Evolutionary conservation across 2,797 vertebrate genomes (phyloP).

Genomic region (Catamblyrhynchus diadema): DNA sequence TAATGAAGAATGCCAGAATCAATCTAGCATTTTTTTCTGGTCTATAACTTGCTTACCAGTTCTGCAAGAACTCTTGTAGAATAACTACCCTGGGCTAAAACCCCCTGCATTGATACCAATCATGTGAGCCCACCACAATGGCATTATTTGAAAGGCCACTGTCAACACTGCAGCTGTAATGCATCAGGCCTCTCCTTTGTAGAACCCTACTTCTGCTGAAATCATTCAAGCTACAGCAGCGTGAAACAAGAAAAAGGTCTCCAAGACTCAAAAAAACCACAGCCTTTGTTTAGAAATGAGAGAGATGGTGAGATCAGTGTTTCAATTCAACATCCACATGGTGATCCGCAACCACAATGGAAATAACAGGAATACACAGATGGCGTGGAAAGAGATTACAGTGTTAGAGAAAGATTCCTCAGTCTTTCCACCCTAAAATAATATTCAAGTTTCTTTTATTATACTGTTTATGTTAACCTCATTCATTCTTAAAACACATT

Average conservation of each 20-base stretch:
- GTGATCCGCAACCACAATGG: background rate
- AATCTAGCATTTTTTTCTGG: background rate
- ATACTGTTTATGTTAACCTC: background rate
- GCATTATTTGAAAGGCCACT: background rate
- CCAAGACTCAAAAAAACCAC: background rate
- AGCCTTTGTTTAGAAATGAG: background rate
- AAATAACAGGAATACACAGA: background rate
- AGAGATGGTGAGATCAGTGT: background rate
- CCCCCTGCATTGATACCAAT: background rate
- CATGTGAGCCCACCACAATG: background rate
- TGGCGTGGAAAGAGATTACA: background rate
- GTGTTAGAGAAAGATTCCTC: background rate
- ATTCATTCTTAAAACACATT: background rate
- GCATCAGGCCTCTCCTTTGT: background rate
- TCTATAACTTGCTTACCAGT: background rate
- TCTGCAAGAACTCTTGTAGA: background rate
- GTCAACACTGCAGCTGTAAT: background rate
- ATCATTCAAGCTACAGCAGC: background rate
- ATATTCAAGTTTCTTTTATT: background rate
- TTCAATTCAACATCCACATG: background rate
- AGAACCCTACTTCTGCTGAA: background rate
- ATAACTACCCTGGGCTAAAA: background rate
- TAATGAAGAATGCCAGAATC: background rate
- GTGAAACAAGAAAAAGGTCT: background rate
- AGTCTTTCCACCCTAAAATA: background rate